A percentile compares a stretch with the other conserved stretches of the same genome.
Evolutionary conservation across 2,888 invertebrate species (phyloP).

Genomic region (Epirrhoe tristata): DNA sequence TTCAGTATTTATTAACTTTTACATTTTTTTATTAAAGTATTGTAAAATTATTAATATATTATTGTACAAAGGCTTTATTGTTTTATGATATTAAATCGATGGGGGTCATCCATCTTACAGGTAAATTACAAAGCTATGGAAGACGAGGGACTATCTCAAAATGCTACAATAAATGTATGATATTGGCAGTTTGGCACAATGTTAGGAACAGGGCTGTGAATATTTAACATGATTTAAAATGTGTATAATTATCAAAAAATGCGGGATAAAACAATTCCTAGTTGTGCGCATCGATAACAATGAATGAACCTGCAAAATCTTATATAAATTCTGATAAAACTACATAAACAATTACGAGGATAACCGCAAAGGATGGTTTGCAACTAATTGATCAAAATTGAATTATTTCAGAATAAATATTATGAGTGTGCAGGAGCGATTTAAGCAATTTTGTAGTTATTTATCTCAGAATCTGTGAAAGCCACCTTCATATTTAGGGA

Average conservation of each 20-base stretch:
- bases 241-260: constrained; percentile 49
- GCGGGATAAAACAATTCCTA: constrained; percentile 41
- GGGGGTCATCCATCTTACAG: constrained; percentile 30
- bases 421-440: too few relatives aligned
- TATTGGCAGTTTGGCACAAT: constrained; percentile 81
- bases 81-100: constrained; percentile 55
- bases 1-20: constrained; percentile 78
- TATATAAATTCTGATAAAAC: constrained; percentile 24
- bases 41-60: constrained; percentile 79
- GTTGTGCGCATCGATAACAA: constrained; percentile 44
- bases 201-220: constrained; percentile 73
- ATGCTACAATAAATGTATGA: constrained; percentile 60
- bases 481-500: too few relatives aligned
- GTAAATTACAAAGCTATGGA: constrained; percentile 65
- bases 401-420: not conserved
- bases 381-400: not conserved
- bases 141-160: constrained; percentile 75
- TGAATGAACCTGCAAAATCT: constrained; percentile 22
- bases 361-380: constrained; percentile 13
- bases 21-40: constrained; percentile 76
- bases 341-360: constrained; percentile 20
- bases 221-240: constrained; percentile 38
- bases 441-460: too few relatives aligned
- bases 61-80: constrained; percentile 73
- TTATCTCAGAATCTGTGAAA: too few relatives aligned